phyloP scores from a whole-genome alignment of 1,140 invertebrate species.

The Helicoverpa armigera region DNA sequence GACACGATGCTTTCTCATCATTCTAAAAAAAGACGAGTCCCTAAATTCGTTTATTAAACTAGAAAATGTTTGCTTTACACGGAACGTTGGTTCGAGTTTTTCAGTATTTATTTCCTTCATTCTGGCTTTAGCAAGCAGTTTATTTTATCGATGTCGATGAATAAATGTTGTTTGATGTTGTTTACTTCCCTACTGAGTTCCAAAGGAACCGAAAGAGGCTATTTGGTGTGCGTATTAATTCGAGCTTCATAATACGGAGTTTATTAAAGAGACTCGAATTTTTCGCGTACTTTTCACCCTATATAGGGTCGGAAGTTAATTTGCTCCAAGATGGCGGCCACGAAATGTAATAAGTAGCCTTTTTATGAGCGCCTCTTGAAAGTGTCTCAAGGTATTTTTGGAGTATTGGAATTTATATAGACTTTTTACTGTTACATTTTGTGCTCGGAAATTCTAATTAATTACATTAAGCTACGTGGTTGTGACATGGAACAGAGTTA shows the following conservation, averaged over 20 bases:
- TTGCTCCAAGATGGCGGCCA: conserved; percentile 55
- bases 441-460: conserved; percentile 6
- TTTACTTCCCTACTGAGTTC: conserved; percentile 51
- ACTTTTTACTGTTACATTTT: not conserved
- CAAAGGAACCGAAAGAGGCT: conserved; percentile 50
- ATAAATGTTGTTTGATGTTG: not conserved
- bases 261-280: conserved; percentile 74
- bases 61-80: conserved; percentile 16
- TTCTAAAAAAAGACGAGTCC: not conserved
- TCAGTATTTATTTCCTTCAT: not conserved
- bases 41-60: conserved; percentile 4
- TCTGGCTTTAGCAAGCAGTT: too few species aligned
- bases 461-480: not conserved
- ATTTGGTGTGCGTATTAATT: conserved; percentile 71
- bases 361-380: conserved; percentile 40
- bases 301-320: conserved; percentile 62
- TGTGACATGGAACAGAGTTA: not conserved
- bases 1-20: not conserved
- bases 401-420: conserved; percentile 36
- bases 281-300: conserved; percentile 66
- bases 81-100: conserved; percentile 2
- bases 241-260: conserved; percentile 65
- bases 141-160: conserved; percentile 45
- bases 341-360: conserved; percentile 45
- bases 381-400: conserved; percentile 21